Base-by-base conservation (phyloP, 2,888 invertebrate genomes). In the Cylindroiulus punctatus region DNA sequence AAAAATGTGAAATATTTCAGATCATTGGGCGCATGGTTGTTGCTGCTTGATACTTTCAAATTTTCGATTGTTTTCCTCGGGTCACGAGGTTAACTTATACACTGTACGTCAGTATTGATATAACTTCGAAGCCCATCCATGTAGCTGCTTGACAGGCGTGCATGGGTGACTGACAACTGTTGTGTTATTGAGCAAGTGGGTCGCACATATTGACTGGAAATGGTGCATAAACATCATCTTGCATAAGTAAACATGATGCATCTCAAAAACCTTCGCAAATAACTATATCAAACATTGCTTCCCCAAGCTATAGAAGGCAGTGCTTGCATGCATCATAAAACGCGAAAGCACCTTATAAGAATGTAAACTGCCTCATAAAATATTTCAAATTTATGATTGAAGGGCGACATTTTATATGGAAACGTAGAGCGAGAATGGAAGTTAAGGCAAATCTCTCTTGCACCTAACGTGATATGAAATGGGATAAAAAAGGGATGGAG, bases 381-480 rank as follows among this genome's bases (percentile, higher is more conserved):
- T 76, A 76, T 76, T 76, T 76, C 76, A 76, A 76, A 76, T 76
- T 76, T 76, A 76, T 76, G 76, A 76, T 76, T 76, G 76, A 76
- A 76, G 76, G 76, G 30, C 30, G 76, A 76, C 76, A 76, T 76
- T 76, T 76, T 76, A 76, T 76, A 76, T 30, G 12, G 14, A 17
- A 76, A 30, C 30, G n/a, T n/a, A 14, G 76, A 30, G 26, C 26
- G 30, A 17, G 26, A 76, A 14, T 76, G 30, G 76, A 76, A 76
- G 76, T 30, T 30, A 76, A 76, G 30, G 30, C 76, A 30, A 76
- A 76, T 76, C 76, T 17, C 76, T 52, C 52, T 30, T 26, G 76
- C 30, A 30, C 12, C 76, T 76, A 30, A 14, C 76, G 76, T 30
- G 30, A 76, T 14, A 76, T 76, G 30, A 65, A 76, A 76, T 76